A percentile compares a stretch with the other conserved stretches of the same genome.
phyloP scores from a whole-genome alignment of 64 coral and sea anemone genomes.

The Acropora tenuis region DNA sequence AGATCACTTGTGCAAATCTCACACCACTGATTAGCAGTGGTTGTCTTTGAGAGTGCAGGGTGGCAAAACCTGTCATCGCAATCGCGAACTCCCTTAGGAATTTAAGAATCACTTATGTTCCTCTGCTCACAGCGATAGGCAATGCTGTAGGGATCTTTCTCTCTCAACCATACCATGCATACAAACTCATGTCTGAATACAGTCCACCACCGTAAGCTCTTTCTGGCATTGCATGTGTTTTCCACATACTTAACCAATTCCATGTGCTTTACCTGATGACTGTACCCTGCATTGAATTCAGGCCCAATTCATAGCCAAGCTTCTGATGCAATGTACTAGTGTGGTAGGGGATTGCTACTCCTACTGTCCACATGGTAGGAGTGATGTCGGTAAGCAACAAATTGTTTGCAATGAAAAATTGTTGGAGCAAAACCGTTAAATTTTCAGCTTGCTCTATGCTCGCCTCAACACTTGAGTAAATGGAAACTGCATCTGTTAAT shows the following conservation, averaged over 20 bases:
- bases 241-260: slow-evolving; percentile 47
- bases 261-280: slow-evolving; percentile 31
- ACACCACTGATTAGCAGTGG: neutral
- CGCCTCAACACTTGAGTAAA: slow-evolving; percentile 39
- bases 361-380: slow-evolving; percentile 47
- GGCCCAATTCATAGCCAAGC: slow-evolving; percentile 32
- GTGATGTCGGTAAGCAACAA: slow-evolving; percentile 26
- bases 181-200: slow-evolving; percentile 65
- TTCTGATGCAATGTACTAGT: slow-evolving; percentile 17
- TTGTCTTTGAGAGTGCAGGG: slow-evolving; percentile 20
- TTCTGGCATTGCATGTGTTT: slow-evolving; percentile 42
- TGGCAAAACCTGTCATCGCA: slow-evolving; percentile 18
- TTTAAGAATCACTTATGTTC: slow-evolving; percentile 22
- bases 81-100: slow-evolving; percentile 23
- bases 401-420: slow-evolving; percentile 14
- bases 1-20: neutral
- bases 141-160: slow-evolving; percentile 28
- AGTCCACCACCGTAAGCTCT: slow-evolving; percentile 52
- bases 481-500: slow-evolving; percentile 49
- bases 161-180: slow-evolving; percentile 42
- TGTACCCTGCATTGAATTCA: slow-evolving; percentile 42
- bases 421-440: slow-evolving; percentile 15
- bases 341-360: slow-evolving; percentile 24
- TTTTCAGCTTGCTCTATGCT: slow-evolving; percentile 3
- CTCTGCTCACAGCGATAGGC: slow-evolving; percentile 29